These are phyloP conservation scores for Metallyticus violacea DNA, from an alignment of 2,888 invertebrate species.

Conservation along the genomic window DNA sequence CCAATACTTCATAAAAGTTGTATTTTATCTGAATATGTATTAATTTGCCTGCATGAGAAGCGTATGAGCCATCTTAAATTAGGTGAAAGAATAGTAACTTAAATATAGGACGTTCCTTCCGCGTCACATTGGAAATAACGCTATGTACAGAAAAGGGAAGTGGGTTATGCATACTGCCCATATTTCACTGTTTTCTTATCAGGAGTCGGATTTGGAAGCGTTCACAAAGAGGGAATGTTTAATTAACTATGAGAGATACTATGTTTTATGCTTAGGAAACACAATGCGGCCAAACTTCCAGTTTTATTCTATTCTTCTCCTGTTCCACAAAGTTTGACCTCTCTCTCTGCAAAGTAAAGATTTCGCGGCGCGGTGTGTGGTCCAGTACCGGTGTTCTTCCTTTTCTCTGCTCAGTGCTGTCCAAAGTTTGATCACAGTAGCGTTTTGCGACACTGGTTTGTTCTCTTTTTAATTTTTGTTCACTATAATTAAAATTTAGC, in stretches of 20 bases:
- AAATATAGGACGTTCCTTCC: too few species aligned
- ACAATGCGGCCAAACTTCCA: background rate
- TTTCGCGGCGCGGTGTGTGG: background rate
- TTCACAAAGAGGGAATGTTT: background rate
- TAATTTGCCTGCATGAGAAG: too few species aligned
- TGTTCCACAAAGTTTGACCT: background rate
- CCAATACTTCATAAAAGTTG: too few species aligned
- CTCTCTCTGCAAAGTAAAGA: background rate
- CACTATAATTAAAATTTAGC: too few species aligned
- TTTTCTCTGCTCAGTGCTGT: background rate
- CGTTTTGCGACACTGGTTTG: too few species aligned
- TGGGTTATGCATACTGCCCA: background rate
- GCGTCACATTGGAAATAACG: too few species aligned
- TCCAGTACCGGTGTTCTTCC: background rate
- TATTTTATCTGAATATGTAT: too few species aligned
- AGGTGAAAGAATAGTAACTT: too few species aligned
- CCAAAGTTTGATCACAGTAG: background rate
- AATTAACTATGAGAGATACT: background rate
- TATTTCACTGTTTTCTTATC: background rate
- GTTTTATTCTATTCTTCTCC: background rate
- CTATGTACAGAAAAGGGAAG: background rate
- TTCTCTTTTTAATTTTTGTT: too few species aligned
- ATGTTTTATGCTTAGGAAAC: background rate
- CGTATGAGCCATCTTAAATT: too few species aligned
- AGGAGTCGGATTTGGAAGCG: background rate